Evolutionary conservation across 2,888 invertebrate genomes (phyloP), one percentile per base, ranked within the genome.

Genomic region (Acanthopleura granulata): DNA sequence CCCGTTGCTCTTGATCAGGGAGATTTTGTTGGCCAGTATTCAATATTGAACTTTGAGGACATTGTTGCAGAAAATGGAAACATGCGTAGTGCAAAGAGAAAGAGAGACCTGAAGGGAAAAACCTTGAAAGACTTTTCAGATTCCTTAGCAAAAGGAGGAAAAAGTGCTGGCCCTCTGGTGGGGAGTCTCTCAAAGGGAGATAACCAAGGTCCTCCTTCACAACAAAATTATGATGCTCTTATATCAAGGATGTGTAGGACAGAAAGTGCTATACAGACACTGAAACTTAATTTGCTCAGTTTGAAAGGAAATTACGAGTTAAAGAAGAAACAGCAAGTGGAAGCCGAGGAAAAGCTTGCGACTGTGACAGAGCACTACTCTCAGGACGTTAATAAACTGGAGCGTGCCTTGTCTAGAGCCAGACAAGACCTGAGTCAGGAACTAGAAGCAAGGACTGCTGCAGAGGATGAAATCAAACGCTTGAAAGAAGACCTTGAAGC

Each of bases 231-330:
- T 75, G 85, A 85, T 76, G 75, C 72, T 0, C 74, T 86, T 4
- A 83, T 85, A 14, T 84, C 84, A 16, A 78, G 88, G 61, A 84
- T 88, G 61, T 88, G 88, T 79, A 84, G 83, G 77, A 82, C 81
- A 62, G 88, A 89, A 80, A 88, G 88, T 79, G 80, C 83, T 62
- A 80, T 89, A 30, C 86, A 87, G 75, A 87, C 83, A 49, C 75
- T 88, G 71, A 89, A 87, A 75, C 76, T 87, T 62, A 86, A 82
- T 66, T 77, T 88, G 49, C 77, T 84, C 16, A 84, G 83, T 73
- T 73, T 85, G n/a, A 85, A 86, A 62, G 84, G 86, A 12, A 83
- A 84, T 72, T 76, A 77, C n/a, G 86, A 84, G 40, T 78, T 87
- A 18, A 80, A 78, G 71, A 79, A 75, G 61, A 86, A 84, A 75